Base-by-base conservation (phyloP, 2,888 invertebrate species). In the Lochmaea capreae region DNA sequence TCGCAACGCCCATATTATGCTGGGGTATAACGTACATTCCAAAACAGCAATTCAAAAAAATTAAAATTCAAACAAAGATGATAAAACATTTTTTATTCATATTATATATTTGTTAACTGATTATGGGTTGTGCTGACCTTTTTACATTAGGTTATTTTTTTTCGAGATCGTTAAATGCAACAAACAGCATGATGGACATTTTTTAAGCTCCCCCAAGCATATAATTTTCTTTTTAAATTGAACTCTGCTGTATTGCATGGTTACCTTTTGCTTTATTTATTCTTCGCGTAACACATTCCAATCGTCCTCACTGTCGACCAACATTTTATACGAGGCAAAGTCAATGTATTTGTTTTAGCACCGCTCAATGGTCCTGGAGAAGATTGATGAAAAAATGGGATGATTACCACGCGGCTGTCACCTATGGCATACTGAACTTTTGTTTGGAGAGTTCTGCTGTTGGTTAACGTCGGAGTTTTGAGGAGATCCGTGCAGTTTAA, bases 161-260 rank as follows among this genome's bases (percentile, higher is more conserved):
- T 77, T 77, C 77, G 75, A 73, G 76, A 71, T 70, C 71, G 80
- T 81, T 79, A 79, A 80, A 80, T 80, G 80, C 80, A 78, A 78
- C 77, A 75, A 75, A 68, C 76, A 59, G 78, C 62, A 58, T 79
- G 80, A 81, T 80, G 79, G 79, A 81, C 80, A 80, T 79, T 79
- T 81, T 81, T 81, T 79, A 79, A 79, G 69, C 77, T 78, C 77
- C 79, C 73, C 78, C 67, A 77, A 79, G 76, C 79, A 73, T 80
- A 77, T 80, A 81, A 81, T 81, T 81, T 81, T 77, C 75, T 79
- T 78, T 79, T 81, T 80, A 80, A 80, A 80, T 80, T 80, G 78
- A 76, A 76, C 74, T 76, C 76, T 76, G 77, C 73, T 76, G 71
- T 74, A 74, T 66, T 43, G 67, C 65, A 42, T 74, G 69, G 68